Evolutionary conservation across 2,797 vertebrate genomes (phyloP).

Genomic region (Sebastes paucispinis): DNA sequence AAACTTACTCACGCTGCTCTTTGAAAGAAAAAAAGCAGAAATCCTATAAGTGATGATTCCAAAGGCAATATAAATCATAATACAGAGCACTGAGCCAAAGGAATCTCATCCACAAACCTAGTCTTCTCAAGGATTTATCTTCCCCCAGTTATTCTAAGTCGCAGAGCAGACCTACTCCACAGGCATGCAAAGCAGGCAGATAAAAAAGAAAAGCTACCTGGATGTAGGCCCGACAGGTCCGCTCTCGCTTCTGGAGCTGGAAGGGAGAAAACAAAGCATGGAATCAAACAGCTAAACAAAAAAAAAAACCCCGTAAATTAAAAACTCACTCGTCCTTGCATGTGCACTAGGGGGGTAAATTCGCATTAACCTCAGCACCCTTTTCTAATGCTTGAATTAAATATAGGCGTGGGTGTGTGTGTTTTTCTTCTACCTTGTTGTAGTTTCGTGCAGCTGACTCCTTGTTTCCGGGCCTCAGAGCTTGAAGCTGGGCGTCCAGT

Average conservation of each 20-base stretch:
- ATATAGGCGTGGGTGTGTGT: conserved; percentile 13
- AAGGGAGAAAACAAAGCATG: conserved; percentile 60
- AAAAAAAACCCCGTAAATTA: conserved; percentile 11
- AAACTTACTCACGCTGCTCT: conserved; percentile 49
- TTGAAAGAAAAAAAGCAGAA: conserved; percentile 41
- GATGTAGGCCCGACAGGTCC: conserved; percentile 92
- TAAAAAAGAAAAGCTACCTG: conserved; percentile 83
- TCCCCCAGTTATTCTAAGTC: conserved; percentile 59
- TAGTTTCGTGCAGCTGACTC: conserved; percentile 93
- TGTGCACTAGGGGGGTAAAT: conserved; percentile 33
- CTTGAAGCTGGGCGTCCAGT: conserved; percentile 92
- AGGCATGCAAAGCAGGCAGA: conserved; percentile 65
- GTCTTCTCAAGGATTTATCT: conserved; percentile 67
- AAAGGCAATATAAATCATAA: conserved; percentile 69
- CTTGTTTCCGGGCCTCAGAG: conserved; percentile 90
- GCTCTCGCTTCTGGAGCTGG: conserved; percentile 93
- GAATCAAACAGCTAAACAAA: conserved; percentile 53
- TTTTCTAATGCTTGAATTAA: conserved; percentile 41
- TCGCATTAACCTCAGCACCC: conserved; percentile 26
- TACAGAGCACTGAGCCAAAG: conserved; percentile 57
- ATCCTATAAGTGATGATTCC: conserved; percentile 62
- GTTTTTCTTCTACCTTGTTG: conserved; percentile 86
- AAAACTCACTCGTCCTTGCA: conserved; percentile 42
- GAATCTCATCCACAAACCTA: conserved; percentile 63
- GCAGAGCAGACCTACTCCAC: conserved; percentile 44